These are phyloP conservation scores for Coendou prehensilis DNA, from an alignment of 2,797 vertebrate genomes.

Conservation along the genomic window DNA sequence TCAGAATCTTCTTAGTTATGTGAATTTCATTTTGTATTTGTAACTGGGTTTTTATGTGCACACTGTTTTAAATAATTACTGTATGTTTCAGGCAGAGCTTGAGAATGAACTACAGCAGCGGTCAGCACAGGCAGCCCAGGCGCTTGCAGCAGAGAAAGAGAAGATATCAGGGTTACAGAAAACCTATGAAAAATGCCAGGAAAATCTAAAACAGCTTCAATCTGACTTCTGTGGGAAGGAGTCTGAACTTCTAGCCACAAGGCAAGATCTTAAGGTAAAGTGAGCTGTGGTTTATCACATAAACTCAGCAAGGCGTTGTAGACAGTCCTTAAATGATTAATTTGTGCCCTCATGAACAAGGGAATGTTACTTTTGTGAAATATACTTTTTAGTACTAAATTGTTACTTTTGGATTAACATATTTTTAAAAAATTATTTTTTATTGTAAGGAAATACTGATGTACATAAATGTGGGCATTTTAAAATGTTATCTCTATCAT, in stretches of 20 bases:
- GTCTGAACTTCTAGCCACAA: slow-evolving; percentile 95
- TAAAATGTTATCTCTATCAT: slow-evolving; percentile 34
- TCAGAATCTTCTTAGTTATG: neutral
- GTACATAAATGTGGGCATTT: slow-evolving; percentile 26
- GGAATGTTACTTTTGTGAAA: slow-evolving; percentile 65
- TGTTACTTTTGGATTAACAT: slow-evolving; percentile 28
- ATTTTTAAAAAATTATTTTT: slow-evolving; percentile 45
- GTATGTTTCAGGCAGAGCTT: slow-evolving; percentile 92
- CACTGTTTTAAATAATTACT: slow-evolving; percentile 62
- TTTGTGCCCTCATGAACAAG: slow-evolving; percentile 55
- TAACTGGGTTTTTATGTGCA: neutral
- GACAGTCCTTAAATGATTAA: slow-evolving; percentile 26
- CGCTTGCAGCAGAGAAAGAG: slow-evolving; percentile 91
- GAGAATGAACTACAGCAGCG: slow-evolving; percentile 92
- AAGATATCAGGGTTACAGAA: slow-evolving; percentile 91
- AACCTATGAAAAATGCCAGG: slow-evolving; percentile 89
- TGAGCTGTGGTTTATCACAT: neutral
- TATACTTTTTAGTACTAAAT: slow-evolving; percentile 62
- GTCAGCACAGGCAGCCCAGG: slow-evolving; percentile 89
- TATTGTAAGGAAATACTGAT: slow-evolving; percentile 8
- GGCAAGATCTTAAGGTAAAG: slow-evolving; percentile 96
- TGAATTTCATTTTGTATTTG: slow-evolving; percentile 29
- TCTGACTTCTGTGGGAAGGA: slow-evolving; percentile 97
- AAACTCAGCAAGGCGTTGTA: slow-evolving; percentile 26
- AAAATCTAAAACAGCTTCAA: slow-evolving; percentile 92